A percentile compares a stretch with the other conserved stretches of the same genome.
phyloP scores from a whole-genome alignment of 2,113 vertebrate species.

The Malurus alboscapulatus region DNA sequence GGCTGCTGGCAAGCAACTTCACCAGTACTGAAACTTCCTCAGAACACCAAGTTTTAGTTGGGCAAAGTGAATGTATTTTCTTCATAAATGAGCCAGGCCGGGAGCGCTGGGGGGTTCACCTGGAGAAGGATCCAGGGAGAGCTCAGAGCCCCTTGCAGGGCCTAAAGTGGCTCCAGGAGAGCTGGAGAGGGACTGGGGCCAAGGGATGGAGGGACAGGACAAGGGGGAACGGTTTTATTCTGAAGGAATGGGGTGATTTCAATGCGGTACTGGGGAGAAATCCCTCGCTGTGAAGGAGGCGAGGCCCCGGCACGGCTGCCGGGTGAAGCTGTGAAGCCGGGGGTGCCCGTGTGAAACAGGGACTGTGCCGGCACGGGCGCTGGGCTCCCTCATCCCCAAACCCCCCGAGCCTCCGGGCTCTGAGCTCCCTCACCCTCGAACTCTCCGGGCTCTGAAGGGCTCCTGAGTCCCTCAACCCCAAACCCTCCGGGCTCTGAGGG shows the following conservation, averaged over 20 bases:
- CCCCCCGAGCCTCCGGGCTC: rapidly evolving
- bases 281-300: neutral
- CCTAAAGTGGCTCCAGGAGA: neutral
- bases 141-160: rapidly evolving
- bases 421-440: too few species aligned
- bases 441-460: too few species aligned
- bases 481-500: neutral
- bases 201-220: neutral
- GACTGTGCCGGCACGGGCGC: rapidly evolving
- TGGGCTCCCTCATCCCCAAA: rapidly evolving
- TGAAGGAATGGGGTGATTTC: rapidly evolving
- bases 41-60: neutral
- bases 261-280: rapidly evolving
- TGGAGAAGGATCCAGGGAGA: neutral
- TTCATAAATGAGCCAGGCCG: neutral
- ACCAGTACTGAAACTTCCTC: neutral
- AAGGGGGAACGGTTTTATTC: neutral
- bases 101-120: rapidly evolving
- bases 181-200: neutral
- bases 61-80: neutral
- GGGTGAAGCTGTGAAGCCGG: neutral
- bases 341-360: too few species aligned
- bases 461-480: rapidly evolving
- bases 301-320: rapidly evolving
- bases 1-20: neutral